phyloP scores from a whole-genome alignment of 2,797 vertebrate genomes.

The Sebastolobus altivelis region DNA sequence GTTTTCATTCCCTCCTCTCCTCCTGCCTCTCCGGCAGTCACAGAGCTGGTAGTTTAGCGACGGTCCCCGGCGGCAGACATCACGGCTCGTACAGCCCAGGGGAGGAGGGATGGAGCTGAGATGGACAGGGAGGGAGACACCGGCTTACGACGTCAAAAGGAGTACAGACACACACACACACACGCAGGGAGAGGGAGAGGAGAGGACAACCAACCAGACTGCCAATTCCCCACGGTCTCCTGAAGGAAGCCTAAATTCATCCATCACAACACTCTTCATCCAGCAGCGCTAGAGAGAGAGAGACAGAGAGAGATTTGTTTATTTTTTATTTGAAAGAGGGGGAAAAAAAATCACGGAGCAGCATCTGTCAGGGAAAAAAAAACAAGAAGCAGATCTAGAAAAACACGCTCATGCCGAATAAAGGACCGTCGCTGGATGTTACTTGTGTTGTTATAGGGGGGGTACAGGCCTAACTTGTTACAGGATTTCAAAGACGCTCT shows the following conservation, averaged over 20 bases:
- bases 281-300: slow-evolving; percentile 37
- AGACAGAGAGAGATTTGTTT: slow-evolving; percentile 45
- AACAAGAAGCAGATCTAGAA: slow-evolving; percentile 60
- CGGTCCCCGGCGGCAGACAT: slow-evolving; percentile 81
- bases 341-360: slow-evolving; percentile 33
- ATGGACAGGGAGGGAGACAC: slow-evolving; percentile 89
- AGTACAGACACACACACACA: slow-evolving; percentile 75
- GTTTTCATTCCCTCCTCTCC: background rate
- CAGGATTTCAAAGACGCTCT: slow-evolving; percentile 66
- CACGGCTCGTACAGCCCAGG: slow-evolving; percentile 82
- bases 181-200: slow-evolving; percentile 51
- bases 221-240: slow-evolving; percentile 71
- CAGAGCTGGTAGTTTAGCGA: slow-evolving; percentile 63
- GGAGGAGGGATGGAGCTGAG: slow-evolving; percentile 85
- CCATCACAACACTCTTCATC: slow-evolving; percentile 47
- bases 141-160: slow-evolving; percentile 89
- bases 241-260: slow-evolving; percentile 69
- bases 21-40: background rate
- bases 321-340: slow-evolving; percentile 40
- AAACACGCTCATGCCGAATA: slow-evolving; percentile 78
- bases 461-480: slow-evolving; percentile 75
- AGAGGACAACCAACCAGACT: slow-evolving; percentile 76
- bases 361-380: slow-evolving; percentile 46
- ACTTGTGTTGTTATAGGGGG: slow-evolving; percentile 70
- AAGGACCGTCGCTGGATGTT: slow-evolving; percentile 77